Evolutionary conservation across 2,888 invertebrate species (phyloP).

Genomic region (Oscheius sp.): DNA sequence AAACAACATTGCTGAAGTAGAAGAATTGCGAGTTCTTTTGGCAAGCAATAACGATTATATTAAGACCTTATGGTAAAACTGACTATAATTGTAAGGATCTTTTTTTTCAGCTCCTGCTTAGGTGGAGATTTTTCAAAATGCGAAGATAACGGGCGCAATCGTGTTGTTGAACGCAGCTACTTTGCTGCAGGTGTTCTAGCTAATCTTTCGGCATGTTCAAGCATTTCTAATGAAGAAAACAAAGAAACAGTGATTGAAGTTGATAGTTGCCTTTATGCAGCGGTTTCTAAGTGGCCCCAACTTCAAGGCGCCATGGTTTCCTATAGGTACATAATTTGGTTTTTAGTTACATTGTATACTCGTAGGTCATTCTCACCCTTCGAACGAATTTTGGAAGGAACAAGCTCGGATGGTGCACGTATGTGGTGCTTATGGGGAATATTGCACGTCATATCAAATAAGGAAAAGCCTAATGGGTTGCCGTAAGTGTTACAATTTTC

Average conservation of each 20-base stretch:
- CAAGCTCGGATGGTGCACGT: slow-evolving; percentile 80
- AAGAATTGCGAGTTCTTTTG: slow-evolving; percentile 77
- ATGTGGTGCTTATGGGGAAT: slow-evolving; percentile 86
- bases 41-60: slow-evolving; percentile 78
- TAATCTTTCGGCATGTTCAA: slow-evolving; percentile 41
- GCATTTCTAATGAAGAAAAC: neutral
- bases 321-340: slow-evolving; percentile 71
- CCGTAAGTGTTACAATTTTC: neutral
- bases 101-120: slow-evolving; percentile 34
- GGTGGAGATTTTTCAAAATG: slow-evolving; percentile 44
- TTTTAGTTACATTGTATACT: neutral
- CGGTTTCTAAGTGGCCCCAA: slow-evolving; percentile 79
- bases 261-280: slow-evolving; percentile 42
- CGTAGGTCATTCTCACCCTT: slow-evolving; percentile 81
- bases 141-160: slow-evolving; percentile 48
- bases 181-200: slow-evolving; percentile 77
- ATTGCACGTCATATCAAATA: slow-evolving; percentile 79
- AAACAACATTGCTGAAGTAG: slow-evolving; percentile 84
- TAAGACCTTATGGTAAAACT: slow-evolving; percentile 39
- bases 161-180: slow-evolving; percentile 81
- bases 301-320: slow-evolving; percentile 84
- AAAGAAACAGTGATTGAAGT: neutral
- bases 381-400: slow-evolving; percentile 79
- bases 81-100: too few relatives aligned
- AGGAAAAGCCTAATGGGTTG: slow-evolving; percentile 76